A percentile compares a stretch with the other conserved stretches of the same genome.
phyloP scores from a whole-genome alignment of 2,888 invertebrate species.

The Eurois occulta region DNA sequence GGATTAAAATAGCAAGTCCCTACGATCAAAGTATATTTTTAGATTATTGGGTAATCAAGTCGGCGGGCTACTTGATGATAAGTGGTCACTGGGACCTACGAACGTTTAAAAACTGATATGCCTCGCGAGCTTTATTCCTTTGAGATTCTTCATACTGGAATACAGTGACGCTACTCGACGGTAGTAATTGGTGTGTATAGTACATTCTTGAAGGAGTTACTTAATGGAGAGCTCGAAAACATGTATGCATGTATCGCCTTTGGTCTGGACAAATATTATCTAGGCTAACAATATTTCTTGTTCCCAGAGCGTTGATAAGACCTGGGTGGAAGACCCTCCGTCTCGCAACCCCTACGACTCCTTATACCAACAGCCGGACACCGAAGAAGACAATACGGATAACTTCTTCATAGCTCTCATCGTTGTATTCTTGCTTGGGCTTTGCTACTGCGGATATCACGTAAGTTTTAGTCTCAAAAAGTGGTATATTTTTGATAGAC shows the following conservation, averaged over 20 bases:
- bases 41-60: not conserved
- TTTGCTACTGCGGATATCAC: slow-evolving; percentile 92
- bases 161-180: not conserved
- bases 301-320: slow-evolving; percentile 93
- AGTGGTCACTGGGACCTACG: not conserved
- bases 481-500: no score
- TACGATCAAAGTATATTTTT: not conserved
- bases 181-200: not conserved
- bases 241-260: not conserved
- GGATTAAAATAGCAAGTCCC: not conserved
- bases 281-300: not conserved
- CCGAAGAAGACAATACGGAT: slow-evolving; percentile 95
- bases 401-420: slow-evolving; percentile 95
- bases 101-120: not conserved
- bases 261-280: not conserved
- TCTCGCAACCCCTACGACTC: slow-evolving; percentile 94
- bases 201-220: not conserved
- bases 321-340: slow-evolving; percentile 96
- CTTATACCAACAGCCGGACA: slow-evolving; percentile 93
- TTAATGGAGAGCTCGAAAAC: not conserved
- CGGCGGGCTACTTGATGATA: not conserved
- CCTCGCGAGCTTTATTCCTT: not conserved
- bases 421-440: slow-evolving; percentile 92
- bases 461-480: no score
- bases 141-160: not conserved